Conservation (phyloP, 1,140 invertebrate genomes). For the Contarinia nasturtii region DNA sequence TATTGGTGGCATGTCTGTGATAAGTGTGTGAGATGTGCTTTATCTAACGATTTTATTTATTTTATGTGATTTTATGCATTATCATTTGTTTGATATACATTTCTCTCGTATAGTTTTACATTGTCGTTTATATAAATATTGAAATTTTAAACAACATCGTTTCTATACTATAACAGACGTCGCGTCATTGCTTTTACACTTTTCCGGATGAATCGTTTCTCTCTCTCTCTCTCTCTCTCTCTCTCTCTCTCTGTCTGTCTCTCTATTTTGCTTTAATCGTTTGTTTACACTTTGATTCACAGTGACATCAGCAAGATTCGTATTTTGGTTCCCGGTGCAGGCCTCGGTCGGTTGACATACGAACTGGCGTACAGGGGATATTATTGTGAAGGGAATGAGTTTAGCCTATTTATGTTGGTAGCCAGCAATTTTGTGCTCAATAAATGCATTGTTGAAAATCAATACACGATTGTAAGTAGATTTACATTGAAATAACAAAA, state of each 20-base stretch:
- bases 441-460: constrained; percentile 27
- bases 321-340: constrained; percentile 86
- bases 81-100: no score
- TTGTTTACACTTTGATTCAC: no score
- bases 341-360: constrained; percentile 79
- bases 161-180: no score
- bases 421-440: constrained; percentile 92
- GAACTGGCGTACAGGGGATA: constrained; percentile 82
- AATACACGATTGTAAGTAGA: constrained; percentile 11
- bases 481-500: no score
- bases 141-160: no score
- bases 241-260: not conserved
- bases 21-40: no score
- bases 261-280: constrained; percentile 5
- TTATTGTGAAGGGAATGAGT: constrained; percentile 92
- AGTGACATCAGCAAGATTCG: constrained; percentile 37
- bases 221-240: not conserved
- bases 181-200: no score
- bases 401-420: constrained; percentile 93
- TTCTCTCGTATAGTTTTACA: no score
- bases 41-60: no score
- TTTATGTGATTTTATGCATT: no score
- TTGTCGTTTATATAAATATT: no score
- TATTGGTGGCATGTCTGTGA: no score
- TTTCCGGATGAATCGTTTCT: not conserved